Conservation (phyloP, 2,888 invertebrate species). For the Elmis aenea region DNA sequence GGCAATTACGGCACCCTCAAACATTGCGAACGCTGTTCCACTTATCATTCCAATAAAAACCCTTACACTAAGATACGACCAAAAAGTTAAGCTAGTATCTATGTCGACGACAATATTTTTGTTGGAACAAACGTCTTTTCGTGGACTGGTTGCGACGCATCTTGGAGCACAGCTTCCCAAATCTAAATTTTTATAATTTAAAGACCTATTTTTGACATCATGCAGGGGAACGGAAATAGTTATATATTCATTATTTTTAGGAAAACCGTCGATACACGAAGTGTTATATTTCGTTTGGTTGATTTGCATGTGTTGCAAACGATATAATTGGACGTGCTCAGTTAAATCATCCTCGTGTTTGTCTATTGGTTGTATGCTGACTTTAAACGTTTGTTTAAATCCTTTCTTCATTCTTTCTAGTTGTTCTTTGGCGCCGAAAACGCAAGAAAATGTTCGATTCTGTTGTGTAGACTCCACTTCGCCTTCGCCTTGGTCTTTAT, state of each 20-base stretch:
- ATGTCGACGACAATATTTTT: constrained; percentile 55
- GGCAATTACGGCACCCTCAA: constrained; percentile 74
- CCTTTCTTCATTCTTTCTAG: background rate
- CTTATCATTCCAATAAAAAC: constrained; percentile 63
- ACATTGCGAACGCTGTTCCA: constrained; percentile 74
- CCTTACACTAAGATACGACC: constrained; percentile 63
- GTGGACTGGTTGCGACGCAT: constrained; percentile 56
- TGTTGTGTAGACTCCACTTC: constrained; percentile 1
- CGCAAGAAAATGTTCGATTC: constrained; percentile 6
- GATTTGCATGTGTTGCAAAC: constrained; percentile 23
- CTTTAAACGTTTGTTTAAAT: constrained; percentile 3
- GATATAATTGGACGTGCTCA: constrained; percentile 29
- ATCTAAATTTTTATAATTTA: constrained; percentile 39
- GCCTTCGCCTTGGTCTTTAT: constrained; percentile 5
- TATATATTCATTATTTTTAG: constrained; percentile 43
- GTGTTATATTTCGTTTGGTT: constrained; percentile 21
- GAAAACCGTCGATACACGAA: constrained; percentile 34
- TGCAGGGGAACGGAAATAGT: constrained; percentile 45
- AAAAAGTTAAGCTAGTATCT: constrained; percentile 64
- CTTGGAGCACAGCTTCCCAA: constrained; percentile 53
- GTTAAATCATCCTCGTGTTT: constrained; percentile 25
- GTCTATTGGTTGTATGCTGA: constrained; percentile 12
- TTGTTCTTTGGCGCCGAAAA: constrained; percentile 12
- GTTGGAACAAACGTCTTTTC: constrained; percentile 58
- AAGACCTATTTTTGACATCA: constrained; percentile 41